These are phyloP conservation scores for Cheilosia scutellata DNA, from an alignment of 2,888 invertebrate species.

Conservation along the genomic window DNA sequence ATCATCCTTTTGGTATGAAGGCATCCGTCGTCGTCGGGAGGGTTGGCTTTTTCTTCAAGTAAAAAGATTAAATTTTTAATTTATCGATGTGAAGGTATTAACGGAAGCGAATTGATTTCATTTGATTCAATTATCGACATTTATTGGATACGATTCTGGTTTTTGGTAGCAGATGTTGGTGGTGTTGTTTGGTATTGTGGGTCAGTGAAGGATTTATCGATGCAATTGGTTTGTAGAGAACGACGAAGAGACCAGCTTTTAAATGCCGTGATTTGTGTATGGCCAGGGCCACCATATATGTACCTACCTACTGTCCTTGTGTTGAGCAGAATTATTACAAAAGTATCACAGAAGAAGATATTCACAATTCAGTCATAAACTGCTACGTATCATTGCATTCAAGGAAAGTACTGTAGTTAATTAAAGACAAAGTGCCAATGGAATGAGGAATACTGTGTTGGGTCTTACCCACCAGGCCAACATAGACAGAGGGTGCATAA, in stretches of 20 bases:
- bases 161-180: conserved; percentile 53
- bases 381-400: no score
- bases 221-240: background rate
- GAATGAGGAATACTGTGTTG: no score
- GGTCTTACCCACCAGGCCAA: no score
- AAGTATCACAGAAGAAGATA: no score
- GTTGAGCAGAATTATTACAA: no score
- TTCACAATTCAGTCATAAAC: no score
- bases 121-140: conserved; percentile 73
- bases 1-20: conserved; percentile 41
- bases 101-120: conserved; percentile 75
- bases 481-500: no score
- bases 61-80: conserved; percentile 33
- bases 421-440: no score
- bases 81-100: conserved; percentile 66
- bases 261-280: background rate
- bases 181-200: conserved; percentile 24
- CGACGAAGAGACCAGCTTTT: background rate
- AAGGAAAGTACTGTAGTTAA: no score
- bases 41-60: conserved; percentile 31
- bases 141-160: conserved; percentile 55
- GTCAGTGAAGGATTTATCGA: background rate
- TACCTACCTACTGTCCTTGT: no score
- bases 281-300: background rate
- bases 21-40: background rate